Evolutionary conservation across 2,113 vertebrate species (phyloP), one percentile per base, ranked within the genome.

Genomic region (Archilochus colubris): DNA sequence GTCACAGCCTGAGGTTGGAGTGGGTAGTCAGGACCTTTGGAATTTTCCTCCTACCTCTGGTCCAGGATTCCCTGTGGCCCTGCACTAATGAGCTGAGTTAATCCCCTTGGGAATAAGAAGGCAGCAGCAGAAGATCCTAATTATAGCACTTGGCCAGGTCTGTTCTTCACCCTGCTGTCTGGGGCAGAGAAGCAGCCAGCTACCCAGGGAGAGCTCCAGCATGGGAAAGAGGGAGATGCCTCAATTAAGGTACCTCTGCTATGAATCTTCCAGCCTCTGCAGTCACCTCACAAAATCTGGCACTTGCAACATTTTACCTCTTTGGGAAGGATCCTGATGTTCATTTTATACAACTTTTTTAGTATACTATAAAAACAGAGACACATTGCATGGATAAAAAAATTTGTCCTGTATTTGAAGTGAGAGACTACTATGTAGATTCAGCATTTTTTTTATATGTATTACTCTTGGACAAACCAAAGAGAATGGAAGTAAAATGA

Each of bases 61-160:
- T 63, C 36, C 54, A 23, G 36, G 66, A 33, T 82, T 89, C 68
- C 86, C 40, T 75, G 75, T 75, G 63, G 63, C 27, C 57, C 61
- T 91, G 51, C 25, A 27, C 79, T 93, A 86, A 93, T 44, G 53
- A 91, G 75, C 72, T 48, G 63, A 85, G 67, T 54, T 85, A 85
- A 93, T 89, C 70, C 81, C 82, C 58, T 66, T 58, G 75, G 58
- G 70, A 22, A n/a, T 63, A 86, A 82, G 54, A 14, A n/a, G 17
- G 36, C 81, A 88, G 55, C 74, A 85, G 20, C 23, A 50, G 66
- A 66, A 85, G 25, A 63, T 64, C 43, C 64, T 67, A 81, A 86
- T 88, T 75, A 78, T 31, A 86, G 61, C 51, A 15, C 25, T 57
- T 44, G 46, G 18, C 43, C 75, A 54, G 81, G 50, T 85, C 81